phyloP scores from a whole-genome alignment of 2,797 vertebrate species.

The Neopelma chrysocephalum region DNA sequence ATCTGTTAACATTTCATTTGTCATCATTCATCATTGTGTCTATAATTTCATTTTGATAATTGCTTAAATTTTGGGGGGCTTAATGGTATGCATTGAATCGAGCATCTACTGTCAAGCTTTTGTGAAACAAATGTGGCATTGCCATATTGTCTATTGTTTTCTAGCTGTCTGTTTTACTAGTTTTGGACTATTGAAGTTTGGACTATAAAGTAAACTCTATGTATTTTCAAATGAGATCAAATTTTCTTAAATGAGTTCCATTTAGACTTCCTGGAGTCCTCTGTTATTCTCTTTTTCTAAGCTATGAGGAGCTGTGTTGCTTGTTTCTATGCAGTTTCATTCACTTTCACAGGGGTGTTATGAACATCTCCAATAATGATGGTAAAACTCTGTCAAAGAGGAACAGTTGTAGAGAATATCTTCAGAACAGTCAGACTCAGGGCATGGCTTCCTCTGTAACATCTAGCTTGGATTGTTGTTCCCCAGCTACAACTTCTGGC shows the following conservation, averaged over 20 bases:
- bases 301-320: not conserved
- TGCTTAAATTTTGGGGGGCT: conserved; percentile 42
- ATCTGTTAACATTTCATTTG: conserved; percentile 71
- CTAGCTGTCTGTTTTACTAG: not conserved
- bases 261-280: not conserved
- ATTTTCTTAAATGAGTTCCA: not conserved
- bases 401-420: not conserved
- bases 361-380: fast-evolving
- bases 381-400: not conserved
- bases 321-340: fast-evolving
- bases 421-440: not conserved
- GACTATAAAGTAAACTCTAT: not conserved
- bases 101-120: conserved; percentile 14
- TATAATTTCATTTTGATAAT: conserved; percentile 66
- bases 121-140: not conserved
- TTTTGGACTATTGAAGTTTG: not conserved
- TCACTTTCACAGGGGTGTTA: not conserved
- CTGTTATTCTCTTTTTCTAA: not conserved
- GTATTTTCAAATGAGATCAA: not conserved
- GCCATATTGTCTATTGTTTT: not conserved
- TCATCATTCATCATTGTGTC: conserved; percentile 64
- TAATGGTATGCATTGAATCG: conserved; percentile 51
- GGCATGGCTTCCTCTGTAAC: not conserved
- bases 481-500: not conserved
- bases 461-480: not conserved